These are phyloP conservation scores for Parazoanthus swiftii DNA, from an alignment of 92 coral and sea anemone species.

Conservation along the genomic window DNA sequence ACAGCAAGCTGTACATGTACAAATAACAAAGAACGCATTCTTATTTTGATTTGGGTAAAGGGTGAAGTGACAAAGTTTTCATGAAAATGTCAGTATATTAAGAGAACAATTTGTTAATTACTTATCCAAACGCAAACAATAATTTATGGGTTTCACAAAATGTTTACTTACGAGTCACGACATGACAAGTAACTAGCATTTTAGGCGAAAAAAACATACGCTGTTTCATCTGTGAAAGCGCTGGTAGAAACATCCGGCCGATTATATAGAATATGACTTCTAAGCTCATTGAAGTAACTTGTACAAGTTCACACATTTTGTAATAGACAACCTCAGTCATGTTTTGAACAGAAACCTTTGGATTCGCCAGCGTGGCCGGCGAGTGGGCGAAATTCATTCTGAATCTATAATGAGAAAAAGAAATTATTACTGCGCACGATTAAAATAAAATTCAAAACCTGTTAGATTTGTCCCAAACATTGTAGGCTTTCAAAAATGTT, in stretches of 20 bases:
- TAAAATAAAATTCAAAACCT: not conserved
- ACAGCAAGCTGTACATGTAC: too few relatives aligned
- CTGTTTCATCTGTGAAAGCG: not conserved
- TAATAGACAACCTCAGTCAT: not conserved
- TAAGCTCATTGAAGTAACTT: not conserved
- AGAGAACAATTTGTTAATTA: too few relatives aligned
- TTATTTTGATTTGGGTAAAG: too few relatives aligned
- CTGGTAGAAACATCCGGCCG: not conserved
- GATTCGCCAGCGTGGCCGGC: too few relatives aligned
- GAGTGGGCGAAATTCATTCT: too few relatives aligned
- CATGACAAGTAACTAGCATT: not conserved
- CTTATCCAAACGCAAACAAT: too few relatives aligned
- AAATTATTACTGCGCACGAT: not conserved
- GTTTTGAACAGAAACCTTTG: not conserved
- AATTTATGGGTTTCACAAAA: too few relatives aligned
- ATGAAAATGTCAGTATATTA: too few relatives aligned
- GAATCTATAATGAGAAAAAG: not conserved
- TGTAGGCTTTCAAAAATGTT: not conserved
- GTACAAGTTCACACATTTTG: too few relatives aligned
- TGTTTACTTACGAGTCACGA: too few relatives aligned
- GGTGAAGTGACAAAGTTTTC: too few relatives aligned
- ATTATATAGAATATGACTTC: not conserved
- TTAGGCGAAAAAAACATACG: not conserved
- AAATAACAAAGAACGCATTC: too few relatives aligned
- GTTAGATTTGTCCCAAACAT: not conserved